These are phyloP conservation scores for Lophius americanus DNA, from an alignment of 2,797 vertebrate genomes.

Conservation along the genomic window DNA sequence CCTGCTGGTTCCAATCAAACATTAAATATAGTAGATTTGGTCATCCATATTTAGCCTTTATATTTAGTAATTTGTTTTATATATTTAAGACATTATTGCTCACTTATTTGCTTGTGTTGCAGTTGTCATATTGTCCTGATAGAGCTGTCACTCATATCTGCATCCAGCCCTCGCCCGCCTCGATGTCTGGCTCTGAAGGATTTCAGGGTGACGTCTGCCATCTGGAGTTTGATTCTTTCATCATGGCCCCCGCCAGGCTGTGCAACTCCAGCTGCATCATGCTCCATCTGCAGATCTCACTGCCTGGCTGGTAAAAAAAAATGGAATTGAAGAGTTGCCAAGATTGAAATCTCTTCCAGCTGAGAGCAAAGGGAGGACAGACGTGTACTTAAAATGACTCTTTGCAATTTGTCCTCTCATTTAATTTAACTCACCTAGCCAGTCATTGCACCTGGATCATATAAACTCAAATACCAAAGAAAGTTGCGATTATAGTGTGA, in stretches of 20 bases:
- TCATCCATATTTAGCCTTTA: neutral
- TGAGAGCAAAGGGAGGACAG: neutral
- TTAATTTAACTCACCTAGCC: neutral
- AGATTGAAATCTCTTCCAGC: constrained; percentile 22
- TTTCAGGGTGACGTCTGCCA: constrained; percentile 62
- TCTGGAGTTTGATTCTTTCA: constrained; percentile 64
- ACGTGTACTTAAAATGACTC: neutral
- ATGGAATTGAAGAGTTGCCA: constrained; percentile 20
- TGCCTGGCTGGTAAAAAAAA: constrained; percentile 15
- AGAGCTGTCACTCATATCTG: constrained; percentile 46
- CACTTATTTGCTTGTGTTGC: neutral
- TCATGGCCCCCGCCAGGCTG: constrained; percentile 57
- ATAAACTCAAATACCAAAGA: neutral
- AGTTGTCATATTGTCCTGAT: constrained; percentile 19
- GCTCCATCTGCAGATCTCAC: constrained; percentile 36
- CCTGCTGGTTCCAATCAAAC: neutral
- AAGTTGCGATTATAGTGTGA: neutral
- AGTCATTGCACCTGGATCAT: neutral
- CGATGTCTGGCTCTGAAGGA: constrained; percentile 43
- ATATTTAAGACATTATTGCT: constrained; percentile 15
- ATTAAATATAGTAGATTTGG: neutral
- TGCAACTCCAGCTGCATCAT: constrained; percentile 53
- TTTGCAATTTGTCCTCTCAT: neutral
- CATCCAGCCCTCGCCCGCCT: constrained; percentile 42
- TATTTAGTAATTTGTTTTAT: neutral